phyloP scores from a whole-genome alignment of 2,797 vertebrate species.

The Protosalanx chinensis region DNA sequence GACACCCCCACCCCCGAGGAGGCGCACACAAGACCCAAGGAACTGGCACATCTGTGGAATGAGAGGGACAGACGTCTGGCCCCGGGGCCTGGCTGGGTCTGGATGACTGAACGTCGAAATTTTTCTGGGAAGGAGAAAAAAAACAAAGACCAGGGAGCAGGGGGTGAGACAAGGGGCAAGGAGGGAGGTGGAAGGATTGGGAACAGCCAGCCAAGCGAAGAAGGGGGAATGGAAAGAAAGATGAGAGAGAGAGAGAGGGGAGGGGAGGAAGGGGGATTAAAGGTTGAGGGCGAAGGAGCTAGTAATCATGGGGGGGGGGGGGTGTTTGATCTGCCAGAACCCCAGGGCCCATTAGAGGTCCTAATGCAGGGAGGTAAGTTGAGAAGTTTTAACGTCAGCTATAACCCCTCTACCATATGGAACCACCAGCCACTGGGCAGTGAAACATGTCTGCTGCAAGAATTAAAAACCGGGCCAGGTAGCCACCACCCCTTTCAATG shows the following conservation, averaged over 20 bases:
- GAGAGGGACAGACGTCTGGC: not conserved
- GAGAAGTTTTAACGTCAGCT: conserved; percentile 43
- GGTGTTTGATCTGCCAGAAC: conserved; percentile 46
- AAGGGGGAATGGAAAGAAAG: no score
- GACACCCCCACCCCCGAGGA: not conserved
- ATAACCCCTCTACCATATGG: conserved; percentile 41
- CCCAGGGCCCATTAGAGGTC: conserved; percentile 38
- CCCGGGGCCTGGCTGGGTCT: not conserved
- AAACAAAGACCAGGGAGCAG: no score
- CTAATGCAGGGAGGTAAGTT: conserved; percentile 39
- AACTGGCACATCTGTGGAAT: conserved; percentile 34
- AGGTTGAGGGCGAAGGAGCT: not conserved
- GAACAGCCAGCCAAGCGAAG: not conserved
- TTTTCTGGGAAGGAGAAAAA: conserved; percentile 14
- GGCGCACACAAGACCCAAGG: conserved; percentile 24
- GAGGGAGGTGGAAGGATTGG: conserved; percentile 12
- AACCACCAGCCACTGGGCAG: conserved; percentile 28
- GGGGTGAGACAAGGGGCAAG: not conserved
- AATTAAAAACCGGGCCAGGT: conserved; percentile 46
- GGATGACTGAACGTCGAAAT: not conserved
- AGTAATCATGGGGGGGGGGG: not conserved
- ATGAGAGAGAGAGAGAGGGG: not conserved
- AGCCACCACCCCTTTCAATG: conserved; percentile 20
- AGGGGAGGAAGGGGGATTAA: no score
- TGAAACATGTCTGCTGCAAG: conserved; percentile 52